These are phyloP conservation scores for Gambusia yucatana DNA, from an alignment of 2,797 vertebrate genomes.

Conservation along the genomic window DNA sequence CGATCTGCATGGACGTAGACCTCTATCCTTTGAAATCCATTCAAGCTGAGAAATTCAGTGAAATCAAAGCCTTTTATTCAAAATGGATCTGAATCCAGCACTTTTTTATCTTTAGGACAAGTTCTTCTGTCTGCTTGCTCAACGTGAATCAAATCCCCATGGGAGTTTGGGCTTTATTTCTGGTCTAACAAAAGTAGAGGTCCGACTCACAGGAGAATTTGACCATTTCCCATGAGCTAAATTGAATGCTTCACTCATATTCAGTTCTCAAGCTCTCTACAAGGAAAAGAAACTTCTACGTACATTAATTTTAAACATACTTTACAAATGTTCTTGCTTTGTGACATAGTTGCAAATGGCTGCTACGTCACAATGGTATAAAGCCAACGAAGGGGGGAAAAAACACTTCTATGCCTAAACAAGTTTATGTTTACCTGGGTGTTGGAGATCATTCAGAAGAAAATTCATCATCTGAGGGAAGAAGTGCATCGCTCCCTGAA, in stretches of 20 bases:
- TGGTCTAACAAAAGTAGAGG: conserved; percentile 42
- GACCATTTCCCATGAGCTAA: conserved; percentile 45
- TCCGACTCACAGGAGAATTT: conserved; percentile 38
- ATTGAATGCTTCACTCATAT: conserved; percentile 40
- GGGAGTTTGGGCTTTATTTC: not conserved
- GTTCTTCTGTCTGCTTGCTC: not conserved
- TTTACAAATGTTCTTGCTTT: not conserved
- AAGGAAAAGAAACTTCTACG: not conserved
- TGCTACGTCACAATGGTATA: too few relatives aligned
- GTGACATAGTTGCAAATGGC: not conserved
- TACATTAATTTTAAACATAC: not conserved
- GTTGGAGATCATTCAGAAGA: not conserved
- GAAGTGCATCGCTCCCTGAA: not conserved
- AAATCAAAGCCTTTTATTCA: conserved; percentile 1
- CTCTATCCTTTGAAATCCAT: not conserved
- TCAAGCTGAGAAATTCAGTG: not conserved
- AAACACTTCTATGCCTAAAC: not conserved
- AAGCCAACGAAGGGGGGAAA: not conserved
- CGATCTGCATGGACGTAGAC: not conserved
- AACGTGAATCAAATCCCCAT: not conserved
- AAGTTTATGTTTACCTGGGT: not conserved
- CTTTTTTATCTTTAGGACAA: not conserved
- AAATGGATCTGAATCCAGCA: not conserved
- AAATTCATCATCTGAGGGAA: not conserved
- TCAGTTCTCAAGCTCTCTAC: not conserved